Evolutionary conservation across 1,140 invertebrate genomes (phyloP).

Genomic region (Venustaconcha ellipsiformis): DNA sequence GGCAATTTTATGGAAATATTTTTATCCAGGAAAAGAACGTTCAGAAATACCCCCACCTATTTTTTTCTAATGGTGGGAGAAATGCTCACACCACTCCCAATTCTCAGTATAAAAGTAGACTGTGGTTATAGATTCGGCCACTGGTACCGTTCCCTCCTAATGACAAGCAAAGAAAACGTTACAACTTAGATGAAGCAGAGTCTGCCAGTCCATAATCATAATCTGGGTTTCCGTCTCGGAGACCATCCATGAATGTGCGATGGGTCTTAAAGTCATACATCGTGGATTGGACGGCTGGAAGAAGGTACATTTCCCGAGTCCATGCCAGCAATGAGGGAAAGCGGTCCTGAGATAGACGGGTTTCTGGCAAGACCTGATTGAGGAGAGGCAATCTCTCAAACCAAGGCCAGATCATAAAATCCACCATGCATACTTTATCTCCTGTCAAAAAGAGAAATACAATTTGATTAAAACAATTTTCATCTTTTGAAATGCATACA

Average conservation of each 20-base stretch:
- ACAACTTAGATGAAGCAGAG: too few relatives aligned
- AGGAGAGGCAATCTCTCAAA: conserved; percentile 25
- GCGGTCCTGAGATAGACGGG: conserved; percentile 5
- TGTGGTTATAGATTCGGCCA: too few relatives aligned
- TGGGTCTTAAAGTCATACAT: conserved; percentile 19
- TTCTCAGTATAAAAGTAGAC: too few relatives aligned
- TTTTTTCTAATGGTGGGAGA: too few relatives aligned
- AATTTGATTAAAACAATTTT: too few relatives aligned
- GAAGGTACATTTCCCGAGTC: conserved; percentile 20
- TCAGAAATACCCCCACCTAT: too few relatives aligned
- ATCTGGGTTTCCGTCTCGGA: conserved; percentile 23
- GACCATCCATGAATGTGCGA: conserved; percentile 18
- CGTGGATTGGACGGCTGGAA: conserved; percentile 28
- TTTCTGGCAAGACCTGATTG: conserved; percentile 24
- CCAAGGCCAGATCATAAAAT: conserved; percentile 35
- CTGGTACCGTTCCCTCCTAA: too few relatives aligned
- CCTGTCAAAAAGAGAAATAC: not conserved
- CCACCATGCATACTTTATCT: conserved; percentile 30
- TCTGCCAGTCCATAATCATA: conserved; percentile 28
- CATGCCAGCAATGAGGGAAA: conserved; percentile 14
- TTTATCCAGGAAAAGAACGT: too few relatives aligned
- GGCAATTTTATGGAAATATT: too few relatives aligned
- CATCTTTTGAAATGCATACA: too few relatives aligned
- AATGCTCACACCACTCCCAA: too few relatives aligned
- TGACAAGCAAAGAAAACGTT: too few relatives aligned